These are phyloP conservation scores for Cyanoderma ruficeps DNA, from an alignment of 2,113 vertebrate species.

Conservation along the genomic window DNA sequence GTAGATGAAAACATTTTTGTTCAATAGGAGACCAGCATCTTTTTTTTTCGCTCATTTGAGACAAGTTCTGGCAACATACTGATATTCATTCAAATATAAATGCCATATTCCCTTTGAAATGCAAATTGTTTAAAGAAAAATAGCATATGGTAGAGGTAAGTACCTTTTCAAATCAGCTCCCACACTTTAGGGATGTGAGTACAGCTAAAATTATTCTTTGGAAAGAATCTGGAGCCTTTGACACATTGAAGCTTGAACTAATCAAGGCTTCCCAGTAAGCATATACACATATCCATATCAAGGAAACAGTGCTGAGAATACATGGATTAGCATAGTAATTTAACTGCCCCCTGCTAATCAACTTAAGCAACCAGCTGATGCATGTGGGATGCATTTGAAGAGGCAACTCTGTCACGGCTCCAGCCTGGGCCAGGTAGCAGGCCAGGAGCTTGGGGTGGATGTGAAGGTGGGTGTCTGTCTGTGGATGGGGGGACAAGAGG, in stretches of 20 bases:
- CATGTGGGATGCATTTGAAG: conserved; percentile 10
- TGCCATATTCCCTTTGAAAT: conserved; percentile 78
- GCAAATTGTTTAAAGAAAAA: conserved; percentile 82
- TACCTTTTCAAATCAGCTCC: conserved; percentile 78
- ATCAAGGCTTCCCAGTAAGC: conserved; percentile 72
- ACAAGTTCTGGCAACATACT: conserved; percentile 75
- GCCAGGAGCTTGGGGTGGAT: background rate
- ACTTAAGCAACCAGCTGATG: conserved; percentile 68
- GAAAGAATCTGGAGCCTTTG: conserved; percentile 73
- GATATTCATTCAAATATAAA: conserved; percentile 77
- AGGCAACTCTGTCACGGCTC: background rate
- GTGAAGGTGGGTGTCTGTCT: background rate
- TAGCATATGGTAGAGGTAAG: conserved; percentile 80
- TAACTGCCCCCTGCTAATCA: conserved; percentile 71
- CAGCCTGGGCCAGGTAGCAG: conserved; percentile 15
- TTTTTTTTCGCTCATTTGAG: conserved; percentile 71
- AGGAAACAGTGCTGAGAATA: conserved; percentile 63
- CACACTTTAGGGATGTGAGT: conserved; percentile 69
- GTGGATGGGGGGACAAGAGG: background rate
- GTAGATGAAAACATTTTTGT: conserved; percentile 74
- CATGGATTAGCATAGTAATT: conserved; percentile 77
- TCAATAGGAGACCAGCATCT: conserved; percentile 74
- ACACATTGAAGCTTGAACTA: conserved; percentile 73
- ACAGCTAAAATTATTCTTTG: conserved; percentile 76
- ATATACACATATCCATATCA: conserved; percentile 72